Base-by-base conservation (phyloP, 2,113 vertebrate species). In the Poeciliopsis occidentalis region DNA sequence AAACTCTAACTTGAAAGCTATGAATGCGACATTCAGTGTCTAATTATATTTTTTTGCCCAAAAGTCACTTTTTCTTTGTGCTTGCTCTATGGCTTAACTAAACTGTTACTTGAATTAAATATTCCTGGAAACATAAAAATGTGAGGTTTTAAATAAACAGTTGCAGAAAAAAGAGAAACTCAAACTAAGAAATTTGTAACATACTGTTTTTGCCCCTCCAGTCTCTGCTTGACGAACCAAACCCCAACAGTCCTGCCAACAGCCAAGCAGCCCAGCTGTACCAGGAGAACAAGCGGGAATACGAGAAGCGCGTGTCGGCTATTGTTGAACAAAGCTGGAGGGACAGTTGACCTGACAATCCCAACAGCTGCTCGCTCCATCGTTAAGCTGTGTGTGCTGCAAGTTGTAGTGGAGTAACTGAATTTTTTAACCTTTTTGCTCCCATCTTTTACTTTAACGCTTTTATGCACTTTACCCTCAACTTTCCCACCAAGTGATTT, bases 321-420 rank as follows among this genome's bases (percentile, higher is more conserved):
- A 97, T 99, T 84, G 98, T 99, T 91, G 98, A 99, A 95, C 98
- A 98, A 95, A 99, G 97, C 92, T 99, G 98, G 97, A 95, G 96
- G 87, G 98, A 99, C 88, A 98, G 97, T 96, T 99, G 97, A 99
- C 96, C 94, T 90, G 87, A 89, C 90, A 47, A 65, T 66, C 77
- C 57, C 51, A 0, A 64, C 62, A 29, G 70, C 79, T 82, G 74
- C 78, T 75, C 51, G 81, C 69, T 75, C 65, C 63, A 81, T 84
- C 44, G 65, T 82, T 71, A 75, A 88, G 81, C 83, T 85, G 85
- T 87, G 84, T 87, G 88, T 81, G 85, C 86, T 87, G 83, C 75
- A 76, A 78, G 80, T 88, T 89, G 87, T 87, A 88, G 85, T 89
- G 78, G 81, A 91, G 82, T 83, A 79, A 78, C 80, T 84, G 86